Evolutionary conservation across 2,888 invertebrate species (phyloP), one percentile per base, ranked within the genome.

Genomic region (Leptinotarsa tumamoca): DNA sequence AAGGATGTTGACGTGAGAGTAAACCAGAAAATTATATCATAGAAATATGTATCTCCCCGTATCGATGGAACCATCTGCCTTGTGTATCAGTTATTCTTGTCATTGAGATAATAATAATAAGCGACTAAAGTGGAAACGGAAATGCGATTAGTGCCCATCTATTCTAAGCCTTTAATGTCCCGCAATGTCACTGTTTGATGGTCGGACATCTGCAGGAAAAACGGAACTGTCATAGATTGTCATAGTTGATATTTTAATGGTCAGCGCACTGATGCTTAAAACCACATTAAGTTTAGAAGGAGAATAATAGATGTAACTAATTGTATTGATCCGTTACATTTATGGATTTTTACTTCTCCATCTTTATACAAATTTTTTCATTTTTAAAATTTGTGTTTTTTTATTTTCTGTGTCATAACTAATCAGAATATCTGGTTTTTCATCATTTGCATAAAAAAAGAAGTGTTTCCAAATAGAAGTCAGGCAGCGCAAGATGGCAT

Each of bases 71-170:
- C 73, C 80, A 80, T 79, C 80, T 80, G 80, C 78, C 68, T 23
- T 73, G 68, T 72, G 69, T 68, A 72, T 71, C 61, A 67, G 73
- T 74, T 68, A 78, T 73, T 75, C 63, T 71, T 78, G 79, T 79
- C 79, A 75, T 75, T 71, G 72, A 76, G 71, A 79, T 76, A 66
- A 74, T 68, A 70, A 56, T 70, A 63, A 71, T 71, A 63, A 61
- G 71, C 70, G 73, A 67, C 68, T 77, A 74, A 79, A 79, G 78
- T 79, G 73, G 78, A 79, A 80, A 68, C 79, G 80, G 80, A 80
- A 77, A 77, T 73, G 58, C 63, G 76, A 68, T 73, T 71, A 67
- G 72, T 68, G 73, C 71, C 72, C 75, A 49, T 73, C 52, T 75
- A 68, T 68, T 69, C 74, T 76, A 76, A 78, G 67, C 76, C 79